A percentile compares a stretch with the other conserved stretches of the same genome.
Conservation (phyloP, 2,113 vertebrate species). For the cattle (Bos taurus) region ARS-UCD2.0 NC_037343.1:36843501-36844000, state of each 20-base stretch:
- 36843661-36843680: neutral
- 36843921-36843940: slow-evolving; percentile 87
- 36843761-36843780: neutral
- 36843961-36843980: slow-evolving; percentile 96
- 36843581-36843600: neutral
- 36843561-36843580: neutral
- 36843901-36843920: neutral
- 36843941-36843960: slow-evolving; percentile 90
- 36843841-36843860: neutral
- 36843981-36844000: slow-evolving; percentile 91
- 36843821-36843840: neutral
- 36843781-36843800: neutral
- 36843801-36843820: neutral
- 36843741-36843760: neutral
- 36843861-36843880: neutral
- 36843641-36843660: neutral
- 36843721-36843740: neutral
- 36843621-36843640: neutral
- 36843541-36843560: neutral
- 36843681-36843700: neutral
- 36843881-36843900: neutral
- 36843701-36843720: neutral
- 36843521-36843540: neutral
- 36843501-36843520: neutral
- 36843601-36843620: neutral